Conservation (phyloP, 2,113 vertebrate species). For the Halcyon malimbica region DNA sequence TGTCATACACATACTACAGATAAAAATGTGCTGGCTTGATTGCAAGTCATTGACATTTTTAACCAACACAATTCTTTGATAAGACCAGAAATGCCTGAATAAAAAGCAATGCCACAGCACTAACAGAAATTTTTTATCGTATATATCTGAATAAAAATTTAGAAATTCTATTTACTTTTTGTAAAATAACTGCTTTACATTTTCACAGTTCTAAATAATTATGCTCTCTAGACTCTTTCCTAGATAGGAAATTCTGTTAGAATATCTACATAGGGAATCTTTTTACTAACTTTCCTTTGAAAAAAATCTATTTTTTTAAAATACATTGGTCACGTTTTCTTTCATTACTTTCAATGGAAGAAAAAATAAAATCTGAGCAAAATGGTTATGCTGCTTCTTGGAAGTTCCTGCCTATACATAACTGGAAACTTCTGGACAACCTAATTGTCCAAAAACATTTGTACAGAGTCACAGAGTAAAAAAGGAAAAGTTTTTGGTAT, state of each 20-base stretch:
- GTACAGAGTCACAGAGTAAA: not conserved
- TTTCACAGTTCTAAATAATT: not conserved
- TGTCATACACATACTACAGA: not conserved
- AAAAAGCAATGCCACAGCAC: not conserved
- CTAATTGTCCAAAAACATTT: not conserved
- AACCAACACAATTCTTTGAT: not conserved
- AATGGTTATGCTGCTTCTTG: not conserved
- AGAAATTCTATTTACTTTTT: not conserved
- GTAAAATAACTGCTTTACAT: not conserved
- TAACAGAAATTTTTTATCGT: not conserved
- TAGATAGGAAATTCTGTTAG: not conserved
- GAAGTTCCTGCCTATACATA: not conserved
- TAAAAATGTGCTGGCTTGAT: not conserved
- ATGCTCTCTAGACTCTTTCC: not conserved
- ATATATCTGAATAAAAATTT: not conserved
- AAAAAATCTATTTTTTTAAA: not conserved
- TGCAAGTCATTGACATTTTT: not conserved
- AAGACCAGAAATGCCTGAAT: not conserved
- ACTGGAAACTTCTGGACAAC: slow-evolving; percentile 1
- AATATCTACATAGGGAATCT: not conserved
- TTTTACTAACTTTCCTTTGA: not conserved
- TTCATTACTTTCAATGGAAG: not conserved
- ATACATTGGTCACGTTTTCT: not conserved
- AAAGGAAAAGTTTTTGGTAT: not conserved
- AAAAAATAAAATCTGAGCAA: not conserved